Evolutionary conservation across 2,113 vertebrate species (phyloP).

Genomic region (Platysternon megacephalum): DNA sequence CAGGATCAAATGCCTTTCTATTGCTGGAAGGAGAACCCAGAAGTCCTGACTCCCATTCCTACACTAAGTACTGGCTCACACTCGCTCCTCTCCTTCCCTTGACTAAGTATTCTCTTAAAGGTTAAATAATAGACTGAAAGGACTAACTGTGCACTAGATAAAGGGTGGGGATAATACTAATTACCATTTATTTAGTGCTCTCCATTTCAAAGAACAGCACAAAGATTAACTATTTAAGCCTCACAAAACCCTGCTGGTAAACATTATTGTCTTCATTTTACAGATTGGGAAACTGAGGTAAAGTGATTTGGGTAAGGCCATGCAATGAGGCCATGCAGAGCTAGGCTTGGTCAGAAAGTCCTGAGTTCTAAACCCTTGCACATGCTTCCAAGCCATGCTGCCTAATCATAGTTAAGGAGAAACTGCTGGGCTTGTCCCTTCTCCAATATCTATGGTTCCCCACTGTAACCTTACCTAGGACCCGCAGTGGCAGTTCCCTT

Average conservation of each 20-base stretch:
- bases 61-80: background rate
- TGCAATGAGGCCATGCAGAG: background rate
- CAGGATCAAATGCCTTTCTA: background rate
- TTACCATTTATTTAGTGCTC: background rate
- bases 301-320: background rate
- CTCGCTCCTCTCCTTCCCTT: background rate
- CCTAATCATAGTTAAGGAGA: background rate
- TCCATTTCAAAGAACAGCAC: background rate
- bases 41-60: background rate
- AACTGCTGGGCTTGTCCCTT: background rate
- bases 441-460: background rate
- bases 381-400: background rate
- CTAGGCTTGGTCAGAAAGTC: background rate
- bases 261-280: background rate
- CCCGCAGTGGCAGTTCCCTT: conserved; percentile 74
- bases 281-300: background rate
- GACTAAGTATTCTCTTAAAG: background rate
- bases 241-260: background rate
- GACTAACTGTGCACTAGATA: background rate
- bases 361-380: background rate
- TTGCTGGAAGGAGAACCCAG: background rate
- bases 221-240: background rate
- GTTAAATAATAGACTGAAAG: background rate
- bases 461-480: conserved; percentile 81
- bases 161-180: background rate